A percentile compares a stretch with the other conserved stretches of the same genome.
phyloP scores from a whole-genome alignment of 2,797 vertebrate species.

The Gorsachius magnificus region DNA sequence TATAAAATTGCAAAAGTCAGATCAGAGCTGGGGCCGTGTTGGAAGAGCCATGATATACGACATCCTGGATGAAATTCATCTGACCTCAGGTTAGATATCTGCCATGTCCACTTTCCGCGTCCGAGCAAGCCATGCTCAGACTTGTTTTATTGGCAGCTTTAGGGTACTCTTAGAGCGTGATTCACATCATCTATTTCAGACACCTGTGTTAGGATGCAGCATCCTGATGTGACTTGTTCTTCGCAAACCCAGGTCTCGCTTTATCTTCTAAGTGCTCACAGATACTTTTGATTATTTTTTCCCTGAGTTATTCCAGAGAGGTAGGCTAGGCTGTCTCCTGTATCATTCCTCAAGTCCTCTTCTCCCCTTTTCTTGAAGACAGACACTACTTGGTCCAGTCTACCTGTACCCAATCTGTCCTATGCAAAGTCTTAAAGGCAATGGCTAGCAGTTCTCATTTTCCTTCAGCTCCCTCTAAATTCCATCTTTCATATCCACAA shows the following conservation, averaged over 20 bases:
- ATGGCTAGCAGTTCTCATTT: neutral
- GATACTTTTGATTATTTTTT: neutral
- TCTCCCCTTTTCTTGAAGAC: neutral
- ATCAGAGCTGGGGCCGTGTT: neutral
- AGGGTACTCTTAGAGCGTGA: neutral
- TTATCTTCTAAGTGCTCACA: neutral
- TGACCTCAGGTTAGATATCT: neutral
- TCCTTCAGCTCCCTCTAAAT: neutral
- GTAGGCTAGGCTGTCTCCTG: neutral
- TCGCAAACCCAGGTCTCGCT: neutral
- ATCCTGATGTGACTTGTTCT: neutral
- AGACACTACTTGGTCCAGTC: neutral
- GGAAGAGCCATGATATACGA: neutral
- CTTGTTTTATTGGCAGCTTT: neutral
- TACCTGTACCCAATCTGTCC: neutral
- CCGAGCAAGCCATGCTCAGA: accelerated
- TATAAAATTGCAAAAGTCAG: neutral
- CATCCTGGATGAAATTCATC: neutral
- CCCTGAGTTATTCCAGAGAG: neutral
- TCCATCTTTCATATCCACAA: neutral
- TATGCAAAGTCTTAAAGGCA: neutral
- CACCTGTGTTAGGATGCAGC: neutral
- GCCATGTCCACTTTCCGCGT: neutral
- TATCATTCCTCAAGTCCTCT: neutral
- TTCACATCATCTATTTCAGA: neutral